Evolutionary conservation across 2,113 vertebrate genomes (phyloP), one percentile per base, ranked within the genome.

Genomic region (Lophochroa leadbeateri): DNA sequence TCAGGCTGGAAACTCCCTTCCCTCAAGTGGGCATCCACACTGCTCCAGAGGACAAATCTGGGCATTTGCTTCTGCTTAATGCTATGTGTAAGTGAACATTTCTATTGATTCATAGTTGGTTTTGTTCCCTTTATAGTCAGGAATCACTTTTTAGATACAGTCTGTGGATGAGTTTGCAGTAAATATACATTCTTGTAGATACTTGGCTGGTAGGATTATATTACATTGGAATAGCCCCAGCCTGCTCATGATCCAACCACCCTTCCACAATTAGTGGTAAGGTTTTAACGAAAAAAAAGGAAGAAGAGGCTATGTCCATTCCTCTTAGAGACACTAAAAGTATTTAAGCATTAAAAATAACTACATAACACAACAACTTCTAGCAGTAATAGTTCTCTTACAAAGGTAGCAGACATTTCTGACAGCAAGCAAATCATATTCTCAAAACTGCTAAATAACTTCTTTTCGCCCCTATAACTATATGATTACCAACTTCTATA

Each of bases 391-490:
- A 27, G 2, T 39, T 70, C 9, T 63, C 52, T 19, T 64, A 53
- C 28, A n/a, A 41, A 88, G 24, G 7, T 5, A 68, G 28, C 1
- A 15, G 43, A 46, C 58, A 41, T 63, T 39, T 21, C 52, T 25
- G 35, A 82, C 17, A 86, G 27, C 29, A 74, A 86, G 20, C 2
- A 92, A 92, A 46, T 50, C 5, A 21, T 21, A 13, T 25, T 27
- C 24, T 67, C 41, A 18, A 85, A 90, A 17, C 13, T 7, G 3
- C 33, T 55, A 75, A 84, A 65, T 10, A 57, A 68, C 58, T 31
- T 39, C 8, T 41, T 13, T 7, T 4, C 9, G 2, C 9, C 15
- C 18, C 4, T 0, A 1, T 7, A 71, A 79, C 14, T 3, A 9
- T 41, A 28, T 3, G 4, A 37, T 37, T n/a, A 29, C 31, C 20